Evolutionary conservation across 30 jellyfish, hydroid and myxozoan genomes (phyloP).

Genomic region (Pseudorhiza aurosa): DNA sequence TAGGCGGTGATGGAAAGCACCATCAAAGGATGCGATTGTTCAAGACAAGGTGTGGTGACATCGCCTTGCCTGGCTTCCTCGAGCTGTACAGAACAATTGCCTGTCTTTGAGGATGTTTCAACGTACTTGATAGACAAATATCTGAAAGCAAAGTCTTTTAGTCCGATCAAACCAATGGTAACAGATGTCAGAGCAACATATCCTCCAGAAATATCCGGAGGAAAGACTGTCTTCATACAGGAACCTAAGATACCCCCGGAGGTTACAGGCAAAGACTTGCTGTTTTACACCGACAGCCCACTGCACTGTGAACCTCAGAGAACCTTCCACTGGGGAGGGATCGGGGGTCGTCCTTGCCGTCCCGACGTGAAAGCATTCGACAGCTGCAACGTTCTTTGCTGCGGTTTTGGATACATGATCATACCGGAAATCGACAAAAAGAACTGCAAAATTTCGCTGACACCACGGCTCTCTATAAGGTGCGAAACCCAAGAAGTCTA

Average conservation of each 20-base stretch:
- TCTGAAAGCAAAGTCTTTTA: constrained; percentile 48
- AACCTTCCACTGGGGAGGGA: constrained; percentile 73
- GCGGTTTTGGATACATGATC: constrained; percentile 79
- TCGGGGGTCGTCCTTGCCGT: constrained; percentile 78
- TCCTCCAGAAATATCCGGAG: constrained; percentile 63
- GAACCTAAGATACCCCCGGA: constrained; percentile 66
- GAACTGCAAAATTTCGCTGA: constrained; percentile 41
- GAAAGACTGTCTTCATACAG: constrained; percentile 27
- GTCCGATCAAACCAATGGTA: constrained; percentile 19
- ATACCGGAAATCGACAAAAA: constrained; percentile 52
- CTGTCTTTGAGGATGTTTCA: constrained; percentile 54
- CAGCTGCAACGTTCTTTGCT: constrained; percentile 72
- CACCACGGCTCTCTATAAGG: constrained; percentile 34
- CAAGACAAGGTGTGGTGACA: constrained; percentile 3
- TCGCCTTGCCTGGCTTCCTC: constrained; percentile 51
- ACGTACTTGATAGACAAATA: constrained; percentile 49
- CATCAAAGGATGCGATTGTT: constrained; percentile 62
- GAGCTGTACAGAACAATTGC: constrained; percentile 67
- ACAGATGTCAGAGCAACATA: constrained; percentile 32
- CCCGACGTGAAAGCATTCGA: constrained; percentile 67
- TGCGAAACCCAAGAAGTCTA: constrained; percentile 68
- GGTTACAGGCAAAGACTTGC: constrained; percentile 39
- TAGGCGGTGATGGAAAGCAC: constrained; percentile 81
- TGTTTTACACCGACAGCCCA: constrained; percentile 59
- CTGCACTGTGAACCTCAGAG: constrained; percentile 60